phyloP scores from a whole-genome alignment of 2,888 invertebrate genomes.

The Trachelus troglodyta region DNA sequence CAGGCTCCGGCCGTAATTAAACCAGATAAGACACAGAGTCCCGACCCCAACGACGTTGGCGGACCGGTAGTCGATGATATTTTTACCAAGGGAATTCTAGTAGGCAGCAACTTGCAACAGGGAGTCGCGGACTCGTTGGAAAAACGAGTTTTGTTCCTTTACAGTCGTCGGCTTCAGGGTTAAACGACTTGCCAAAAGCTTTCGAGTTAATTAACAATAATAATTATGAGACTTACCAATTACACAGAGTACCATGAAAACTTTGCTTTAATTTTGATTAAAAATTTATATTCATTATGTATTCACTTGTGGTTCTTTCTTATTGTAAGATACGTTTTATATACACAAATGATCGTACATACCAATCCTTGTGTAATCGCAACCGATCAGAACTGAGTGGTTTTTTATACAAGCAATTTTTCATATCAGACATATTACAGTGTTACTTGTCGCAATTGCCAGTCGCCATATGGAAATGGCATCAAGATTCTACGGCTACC shows the following conservation, averaged over 20 bases:
- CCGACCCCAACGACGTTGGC: conserved; percentile 2
- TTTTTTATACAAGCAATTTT: not conserved
- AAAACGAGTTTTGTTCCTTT: not conserved
- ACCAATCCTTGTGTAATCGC: not conserved
- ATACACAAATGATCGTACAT: not conserved
- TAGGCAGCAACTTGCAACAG: not conserved
- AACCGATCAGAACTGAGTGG: not conserved
- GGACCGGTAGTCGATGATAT: conserved; percentile 6
- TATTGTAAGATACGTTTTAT: not conserved
- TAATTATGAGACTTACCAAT: not conserved
- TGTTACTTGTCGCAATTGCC: not conserved
- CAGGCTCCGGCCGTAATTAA: not conserved
- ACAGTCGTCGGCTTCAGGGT: not conserved
- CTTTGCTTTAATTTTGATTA: not conserved
- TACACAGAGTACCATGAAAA: not conserved
- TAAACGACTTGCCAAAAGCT: not conserved
- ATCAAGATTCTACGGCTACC: not conserved
- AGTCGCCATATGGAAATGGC: not conserved
- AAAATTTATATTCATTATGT: not conserved
- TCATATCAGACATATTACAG: not conserved
- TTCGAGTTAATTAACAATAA: not conserved
- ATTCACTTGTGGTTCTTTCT: not conserved
- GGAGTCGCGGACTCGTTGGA: conserved; percentile 5
- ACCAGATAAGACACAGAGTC: not conserved
- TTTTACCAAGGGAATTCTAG: conserved; percentile 3